Evolutionary conservation across 2,888 invertebrate species (phyloP), one percentile per base, ranked within the genome.

Genomic region (Nemoura dubitans): DNA sequence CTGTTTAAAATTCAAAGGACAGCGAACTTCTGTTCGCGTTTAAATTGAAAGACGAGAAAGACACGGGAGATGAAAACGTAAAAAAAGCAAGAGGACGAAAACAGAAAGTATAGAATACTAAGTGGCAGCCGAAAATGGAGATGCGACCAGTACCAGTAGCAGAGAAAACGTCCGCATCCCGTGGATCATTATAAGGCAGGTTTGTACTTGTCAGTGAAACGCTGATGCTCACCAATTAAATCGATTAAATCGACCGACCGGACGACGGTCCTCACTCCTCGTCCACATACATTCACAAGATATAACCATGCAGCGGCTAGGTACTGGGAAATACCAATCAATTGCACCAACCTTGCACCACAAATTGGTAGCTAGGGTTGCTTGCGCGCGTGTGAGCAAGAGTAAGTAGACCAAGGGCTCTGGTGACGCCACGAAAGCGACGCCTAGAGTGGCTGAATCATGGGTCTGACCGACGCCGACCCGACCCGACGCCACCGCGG

Each of bases 361-460:
- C 16, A 1, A 14, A 16, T 59, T 21, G 59, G 21, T 21, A 2
- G 59, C 21, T 10, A 21, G 59, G 59, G 59, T 59, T 6, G 36
- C 5, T 36, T 36, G 36, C 36, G 5, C 3, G 59, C 21, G 59
- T 2, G 59, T 59, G 59, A 2, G 21, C 21, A 14, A 59, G 59
- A 7, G 59, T 59, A 59, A 59, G 59, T 59, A 59, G 59, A 59
- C 59, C 59, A 59, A 59, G 59, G 59, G 59, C 59, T 59, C 21
- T 21, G 21, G 59, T 21, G 59, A 21, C 59, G 59, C 59, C 59
- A 21, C 16, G 59, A 7, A 59, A 7, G 59, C 59, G 59, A 59
- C 59, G 59, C 59, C 59, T 21, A 36, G 59, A 59, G 59, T 59
- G 59, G 59, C 59, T 59, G 59, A 59, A 59, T 59, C 59, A 59